These are phyloP conservation scores for Ephestia elutella DNA, from an alignment of 1,140 invertebrate species.

Conservation along the genomic window DNA sequence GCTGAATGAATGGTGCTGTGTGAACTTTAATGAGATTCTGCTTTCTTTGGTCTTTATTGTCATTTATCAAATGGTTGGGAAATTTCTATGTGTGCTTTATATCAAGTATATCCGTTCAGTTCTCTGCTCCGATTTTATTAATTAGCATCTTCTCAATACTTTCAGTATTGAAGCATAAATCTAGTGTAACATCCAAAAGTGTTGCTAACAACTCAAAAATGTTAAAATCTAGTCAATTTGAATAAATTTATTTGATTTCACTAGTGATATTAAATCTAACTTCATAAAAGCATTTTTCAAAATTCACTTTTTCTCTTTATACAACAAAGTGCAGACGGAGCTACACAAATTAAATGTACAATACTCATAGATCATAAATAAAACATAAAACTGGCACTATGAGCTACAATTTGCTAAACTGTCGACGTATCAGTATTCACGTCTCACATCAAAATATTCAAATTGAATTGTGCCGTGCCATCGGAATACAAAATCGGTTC, in stretches of 20 bases:
- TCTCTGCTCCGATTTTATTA: too few relatives aligned
- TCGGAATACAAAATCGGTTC: constrained; percentile 41
- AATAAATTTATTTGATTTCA: too few relatives aligned
- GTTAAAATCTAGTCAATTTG: too few relatives aligned
- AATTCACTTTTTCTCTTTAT: too few relatives aligned
- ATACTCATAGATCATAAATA: constrained; percentile 42
- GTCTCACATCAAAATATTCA: constrained; percentile 55
- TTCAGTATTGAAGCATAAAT: too few relatives aligned
- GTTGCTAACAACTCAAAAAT: too few relatives aligned
- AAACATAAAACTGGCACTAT: constrained; percentile 41
- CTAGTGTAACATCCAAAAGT: too few relatives aligned
- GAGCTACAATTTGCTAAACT: constrained; percentile 57
- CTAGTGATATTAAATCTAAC: too few relatives aligned
- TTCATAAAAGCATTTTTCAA: too few relatives aligned
- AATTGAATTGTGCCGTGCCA: constrained; percentile 49
- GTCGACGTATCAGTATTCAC: constrained; percentile 45
- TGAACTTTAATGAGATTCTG: constrained; percentile 26
- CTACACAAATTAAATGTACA: constrained; percentile 46
- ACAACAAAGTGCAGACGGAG: constrained; percentile 1
- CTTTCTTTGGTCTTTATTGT: constrained; percentile 13
- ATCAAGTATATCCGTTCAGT: too few relatives aligned
- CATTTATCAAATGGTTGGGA: constrained; percentile 21
- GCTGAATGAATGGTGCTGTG: constrained; percentile 21
- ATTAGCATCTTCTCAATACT: too few relatives aligned
- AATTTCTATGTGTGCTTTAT: not conserved